Percentiles rank a stretch among this genome's conserved stretches.
Conservation (phyloP, 2,888 invertebrate genomes). For the Micoletzkya japonica region DNA sequence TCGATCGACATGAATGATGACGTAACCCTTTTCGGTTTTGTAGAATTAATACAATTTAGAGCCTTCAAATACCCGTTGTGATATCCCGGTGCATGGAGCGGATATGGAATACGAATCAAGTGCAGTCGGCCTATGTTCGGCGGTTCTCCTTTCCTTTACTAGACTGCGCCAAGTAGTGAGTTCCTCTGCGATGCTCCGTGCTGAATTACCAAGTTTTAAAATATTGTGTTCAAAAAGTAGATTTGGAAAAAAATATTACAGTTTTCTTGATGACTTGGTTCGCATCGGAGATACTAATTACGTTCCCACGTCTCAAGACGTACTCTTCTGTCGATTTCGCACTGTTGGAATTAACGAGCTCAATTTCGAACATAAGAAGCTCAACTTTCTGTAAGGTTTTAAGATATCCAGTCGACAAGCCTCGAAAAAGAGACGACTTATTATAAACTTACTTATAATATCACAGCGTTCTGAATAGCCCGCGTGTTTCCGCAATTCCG, state of each 20-base stretch:
- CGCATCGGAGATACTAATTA: constrained; percentile 44
- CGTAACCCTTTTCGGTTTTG: background rate
- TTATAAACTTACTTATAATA: background rate
- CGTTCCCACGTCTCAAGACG: constrained; percentile 49
- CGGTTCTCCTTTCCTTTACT: constrained; percentile 41
- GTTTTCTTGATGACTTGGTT: constrained; percentile 47
- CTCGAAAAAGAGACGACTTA: no score
- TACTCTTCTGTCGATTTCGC: constrained; percentile 61
- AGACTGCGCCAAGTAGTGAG: constrained; percentile 50
- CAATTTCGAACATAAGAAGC: constrained; percentile 40
- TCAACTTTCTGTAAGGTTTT: constrained; percentile 42
- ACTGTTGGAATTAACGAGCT: constrained; percentile 48
- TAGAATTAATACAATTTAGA: background rate
- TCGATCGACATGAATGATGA: constrained; percentile 29
- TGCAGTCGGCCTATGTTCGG: constrained; percentile 38
- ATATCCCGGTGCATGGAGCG: constrained; percentile 40
- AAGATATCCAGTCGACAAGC: no score
- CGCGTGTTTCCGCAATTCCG: no score
- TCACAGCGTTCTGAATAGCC: no score
- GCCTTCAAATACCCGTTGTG: constrained; percentile 2
- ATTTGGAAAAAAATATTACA: constrained; percentile 29
- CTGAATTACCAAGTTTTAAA: background rate
- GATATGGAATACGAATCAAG: constrained; percentile 39
- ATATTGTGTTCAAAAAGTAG: background rate
- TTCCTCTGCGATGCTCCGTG: background rate